Base-by-base conservation (phyloP, 2,797 vertebrate genomes). In the Leptodactylus fallax region DNA sequence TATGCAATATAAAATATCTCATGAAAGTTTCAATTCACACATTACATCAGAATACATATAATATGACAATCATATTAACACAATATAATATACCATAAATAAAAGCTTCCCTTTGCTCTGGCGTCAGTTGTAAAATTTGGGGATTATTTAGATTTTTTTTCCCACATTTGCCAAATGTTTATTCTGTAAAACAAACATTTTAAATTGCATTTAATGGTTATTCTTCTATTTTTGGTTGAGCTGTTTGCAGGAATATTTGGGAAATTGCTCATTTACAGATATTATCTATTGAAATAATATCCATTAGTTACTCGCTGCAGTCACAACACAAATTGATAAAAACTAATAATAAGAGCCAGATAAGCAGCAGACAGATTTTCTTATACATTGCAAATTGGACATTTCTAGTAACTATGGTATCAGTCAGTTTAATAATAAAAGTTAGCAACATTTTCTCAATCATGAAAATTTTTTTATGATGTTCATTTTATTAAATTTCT, bases 231-330 rank as follows among this genome's bases (percentile, higher is more conserved):
- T 87, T 60, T 74, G 49, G 65, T 87, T 63, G 27, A 61, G n/a
- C 49, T 81, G 67, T 61, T 81, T 61, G 23, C 23, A 67, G 63
- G 25, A 87, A 65, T 87, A 61, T 14, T 13, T 87, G 71, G 56
- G 58, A 78, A 87, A 78, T 76, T 88, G 77, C 67, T 36, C 55
- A 36, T 23, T 88, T 85, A 47, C 49, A 88, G 83, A 88, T 88
- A 27, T 58, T 87, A 88, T 88, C 87, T 85, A 85, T 67, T 72
- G 17, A 49, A 82, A 67, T 63, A 69, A 81, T 74, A 87, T 74
- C n/a, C 63, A 81, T 58, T 87, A 87, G 81, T 87, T 87, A 61
- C 71, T 76, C 36, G 6, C 63, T 76, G 45, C 60, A 65, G 79
- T 58, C 6, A 81, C 79, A 74, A 60, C 56, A 60, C 55, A 58